Percentiles rank a stretch among this genome's conserved stretches.
phyloP scores from a whole-genome alignment of 2,797 vertebrate species.

The Sciurus carolinensis region DNA sequence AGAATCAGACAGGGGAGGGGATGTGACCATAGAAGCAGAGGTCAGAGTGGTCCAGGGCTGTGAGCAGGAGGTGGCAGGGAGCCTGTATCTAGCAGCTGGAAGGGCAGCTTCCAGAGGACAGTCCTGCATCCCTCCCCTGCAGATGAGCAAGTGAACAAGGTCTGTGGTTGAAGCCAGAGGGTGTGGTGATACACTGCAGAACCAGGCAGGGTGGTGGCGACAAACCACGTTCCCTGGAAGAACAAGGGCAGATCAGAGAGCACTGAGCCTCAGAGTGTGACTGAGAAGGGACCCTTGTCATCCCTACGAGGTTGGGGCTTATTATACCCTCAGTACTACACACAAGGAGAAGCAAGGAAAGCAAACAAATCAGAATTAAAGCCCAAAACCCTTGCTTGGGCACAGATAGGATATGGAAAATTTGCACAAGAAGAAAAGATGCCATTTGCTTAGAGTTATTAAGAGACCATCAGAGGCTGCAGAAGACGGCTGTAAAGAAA shows the following conservation, averaged over 20 bases:
- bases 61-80: neutral
- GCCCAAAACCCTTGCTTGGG: fast-evolving
- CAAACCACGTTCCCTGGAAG: neutral
- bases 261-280: too few relatives aligned
- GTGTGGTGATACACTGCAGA: neutral
- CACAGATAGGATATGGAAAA: neutral
- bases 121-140: fast-evolving
- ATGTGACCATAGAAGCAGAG: fast-evolving
- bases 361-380: neutral
- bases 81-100: neutral
- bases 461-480: neutral
- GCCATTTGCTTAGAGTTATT: neutral
- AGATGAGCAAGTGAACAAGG: neutral
- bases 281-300: neutral
- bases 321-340: too few relatives aligned
- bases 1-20: neutral
- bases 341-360: neutral
- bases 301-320: too few relatives aligned
- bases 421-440: neutral
- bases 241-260: neutral
- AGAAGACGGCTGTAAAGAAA: neutral
- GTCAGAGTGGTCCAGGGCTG: fast-evolving
- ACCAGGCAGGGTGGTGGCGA: fast-evolving
- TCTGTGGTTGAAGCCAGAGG: neutral
- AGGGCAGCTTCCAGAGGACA: neutral